A percentile compares a stretch with the other conserved stretches of the same genome.
Conservation (phyloP, 2,888 invertebrate species). For the Synergus laeviventris region DNA sequence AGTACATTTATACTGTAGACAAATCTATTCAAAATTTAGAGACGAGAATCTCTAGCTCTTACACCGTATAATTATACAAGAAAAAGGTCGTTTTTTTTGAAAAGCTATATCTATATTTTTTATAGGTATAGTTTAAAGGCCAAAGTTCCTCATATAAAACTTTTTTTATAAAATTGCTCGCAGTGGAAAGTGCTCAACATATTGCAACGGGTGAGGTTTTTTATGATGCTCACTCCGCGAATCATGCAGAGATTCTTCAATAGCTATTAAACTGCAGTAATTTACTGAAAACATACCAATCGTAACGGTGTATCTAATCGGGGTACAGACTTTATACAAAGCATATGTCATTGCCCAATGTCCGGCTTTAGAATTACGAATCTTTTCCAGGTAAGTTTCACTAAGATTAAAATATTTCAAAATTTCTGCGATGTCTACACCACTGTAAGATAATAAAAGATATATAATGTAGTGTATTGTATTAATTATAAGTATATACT, state of each 20-base stretch:
- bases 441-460: slow-evolving; percentile 81
- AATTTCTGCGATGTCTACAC: slow-evolving; percentile 90
- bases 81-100: too few relatives aligned
- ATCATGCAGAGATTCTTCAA: background rate
- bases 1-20: background rate
- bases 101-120: too few relatives aligned
- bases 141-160: too few relatives aligned
- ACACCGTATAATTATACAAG: too few relatives aligned
- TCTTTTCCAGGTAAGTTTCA: slow-evolving; percentile 86
- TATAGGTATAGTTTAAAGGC: too few relatives aligned
- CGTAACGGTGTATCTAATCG: slow-evolving; percentile 94
- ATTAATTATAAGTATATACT: background rate
- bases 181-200: too few relatives aligned
- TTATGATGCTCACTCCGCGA: too few relatives aligned
- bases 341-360: slow-evolving; percentile 93
- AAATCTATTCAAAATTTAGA: too few relatives aligned
- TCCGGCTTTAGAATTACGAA: slow-evolving; percentile 89
- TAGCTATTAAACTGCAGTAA: background rate
- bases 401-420: slow-evolving; percentile 87
- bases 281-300: slow-evolving; percentile 80
- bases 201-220: too few relatives aligned
- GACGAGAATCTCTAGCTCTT: too few relatives aligned
- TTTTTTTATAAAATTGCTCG: too few relatives aligned
- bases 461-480: background rate
- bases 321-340: slow-evolving; percentile 95